A percentile compares a stretch with the other conserved stretches of the same genome.
These are phyloP conservation scores for Platalea minor DNA, from an alignment of 2,797 vertebrate genomes.

Conservation along the genomic window DNA sequence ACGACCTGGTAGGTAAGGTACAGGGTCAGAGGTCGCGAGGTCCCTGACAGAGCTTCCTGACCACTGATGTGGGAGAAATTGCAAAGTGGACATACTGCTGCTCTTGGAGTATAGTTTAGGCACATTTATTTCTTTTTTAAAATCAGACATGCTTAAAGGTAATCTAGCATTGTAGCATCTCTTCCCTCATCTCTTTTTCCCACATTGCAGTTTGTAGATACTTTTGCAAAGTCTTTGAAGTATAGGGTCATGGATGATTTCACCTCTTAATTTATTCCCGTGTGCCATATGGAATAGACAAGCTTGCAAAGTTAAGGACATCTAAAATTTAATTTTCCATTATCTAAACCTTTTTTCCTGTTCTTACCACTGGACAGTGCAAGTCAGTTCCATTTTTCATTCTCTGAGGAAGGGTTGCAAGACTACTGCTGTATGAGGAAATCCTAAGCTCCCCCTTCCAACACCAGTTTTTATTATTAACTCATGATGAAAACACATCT, in stretches of 20 bases:
- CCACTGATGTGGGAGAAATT: neutral
- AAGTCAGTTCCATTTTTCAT: neutral
- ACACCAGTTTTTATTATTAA: neutral
- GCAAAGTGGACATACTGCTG: neutral
- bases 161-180: neutral
- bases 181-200: neutral
- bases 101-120: neutral
- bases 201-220: rapidly evolving
- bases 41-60: neutral
- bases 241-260: neutral
- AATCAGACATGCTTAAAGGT: neutral
- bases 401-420: neutral
- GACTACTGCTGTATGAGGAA: neutral
- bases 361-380: neutral
- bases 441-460: neutral
- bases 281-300: neutral
- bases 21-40: neutral
- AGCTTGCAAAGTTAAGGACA: neutral
- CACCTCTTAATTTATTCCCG: neutral
- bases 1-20: rapidly evolving
- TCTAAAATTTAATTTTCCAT: neutral
- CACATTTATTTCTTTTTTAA: neutral
- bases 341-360: neutral
- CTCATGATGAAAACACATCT: neutral
- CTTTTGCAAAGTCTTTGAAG: neutral